Base-by-base conservation (phyloP, 1,140 invertebrate genomes). In the Hermetia illucens region DNA sequence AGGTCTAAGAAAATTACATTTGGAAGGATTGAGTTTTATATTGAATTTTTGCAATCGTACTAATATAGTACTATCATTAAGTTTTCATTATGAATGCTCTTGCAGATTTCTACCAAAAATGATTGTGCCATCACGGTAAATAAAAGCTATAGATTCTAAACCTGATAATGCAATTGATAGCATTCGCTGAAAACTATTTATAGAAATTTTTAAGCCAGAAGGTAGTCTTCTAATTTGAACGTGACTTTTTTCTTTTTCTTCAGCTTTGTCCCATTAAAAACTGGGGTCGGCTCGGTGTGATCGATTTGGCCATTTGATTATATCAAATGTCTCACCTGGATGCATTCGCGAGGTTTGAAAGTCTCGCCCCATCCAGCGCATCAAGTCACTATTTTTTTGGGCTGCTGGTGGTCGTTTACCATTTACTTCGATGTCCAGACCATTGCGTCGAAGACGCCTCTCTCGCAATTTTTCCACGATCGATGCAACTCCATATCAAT, bases 91-190 rank as follows among this genome's bases (percentile, higher is more conserved):
- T 48, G n/a, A n/a, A n/a, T n/a, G 44, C 0, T 44, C 35, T 17
- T 40, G 8, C 19, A 50, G 35, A 16, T 40, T 39, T 17, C 25
- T 39, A 4, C 34, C 39, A 25, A 45, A 44, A 6, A 50, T 40
- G 5, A 51, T 42, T 6, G 42, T 25, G 36, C 49, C 52, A 40
- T 51, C 51, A 21, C 51, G 36, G 29, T 48, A 53, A 1, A 45
- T 36, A 22, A 44, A 43, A 35, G 36, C 61, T 25, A 12, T 16
- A 6, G 13, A 13, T 19, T 34, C 12, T 18, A 43, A 21, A 15
- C 42, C 42, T 24, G 20, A 20, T 53, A 6, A 47, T 22, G 39
- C 40, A 21, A 38, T 25, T 9, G 36, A 31, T 22, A 42, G 20
- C 40, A 42, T 41, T 18, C 39, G 27, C 34, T 34, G 34, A 32